Evolutionary conservation across 2,797 vertebrate genomes (phyloP).

Genomic region (Gymnoscopelus braueri): DNA sequence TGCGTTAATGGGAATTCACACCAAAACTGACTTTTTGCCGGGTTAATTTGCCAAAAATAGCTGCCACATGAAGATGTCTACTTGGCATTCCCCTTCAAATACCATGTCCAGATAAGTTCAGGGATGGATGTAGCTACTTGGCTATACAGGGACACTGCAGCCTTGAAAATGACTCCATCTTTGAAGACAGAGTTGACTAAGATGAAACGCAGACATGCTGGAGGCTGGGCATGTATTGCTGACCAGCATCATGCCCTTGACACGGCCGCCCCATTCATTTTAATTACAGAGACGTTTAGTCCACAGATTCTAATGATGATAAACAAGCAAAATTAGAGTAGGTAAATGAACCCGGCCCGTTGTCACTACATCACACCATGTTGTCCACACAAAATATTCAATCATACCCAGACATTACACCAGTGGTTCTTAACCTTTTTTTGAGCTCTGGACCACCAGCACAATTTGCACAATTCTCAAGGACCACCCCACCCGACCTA

Average conservation of each 20-base stretch:
- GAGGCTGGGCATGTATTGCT: conserved; percentile 72
- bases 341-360: conserved; percentile 61
- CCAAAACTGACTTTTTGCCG: conserved; percentile 7
- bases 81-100: too few species aligned
- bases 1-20: too few species aligned
- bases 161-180: conserved; percentile 58
- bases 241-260: conserved; percentile 73
- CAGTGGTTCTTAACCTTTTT: background rate
- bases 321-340: conserved; percentile 44
- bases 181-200: conserved; percentile 55
- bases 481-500: too few species aligned
- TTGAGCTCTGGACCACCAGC: background rate
- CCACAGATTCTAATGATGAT: conserved; percentile 73
- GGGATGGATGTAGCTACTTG: conserved; percentile 2
- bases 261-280: conserved; percentile 70
- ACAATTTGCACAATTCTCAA: background rate
- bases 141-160: conserved; percentile 34
- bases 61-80: too few species aligned
- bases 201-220: conserved; percentile 68
- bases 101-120: too few species aligned
- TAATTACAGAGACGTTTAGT: conserved; percentile 64
- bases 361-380: conserved; percentile 53
- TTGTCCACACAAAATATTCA: conserved; percentile 50
- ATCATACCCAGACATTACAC: conserved; percentile 38
- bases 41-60: background rate